Conservation (phyloP, 2,888 invertebrate species). For the Andrena praecox region DNA sequence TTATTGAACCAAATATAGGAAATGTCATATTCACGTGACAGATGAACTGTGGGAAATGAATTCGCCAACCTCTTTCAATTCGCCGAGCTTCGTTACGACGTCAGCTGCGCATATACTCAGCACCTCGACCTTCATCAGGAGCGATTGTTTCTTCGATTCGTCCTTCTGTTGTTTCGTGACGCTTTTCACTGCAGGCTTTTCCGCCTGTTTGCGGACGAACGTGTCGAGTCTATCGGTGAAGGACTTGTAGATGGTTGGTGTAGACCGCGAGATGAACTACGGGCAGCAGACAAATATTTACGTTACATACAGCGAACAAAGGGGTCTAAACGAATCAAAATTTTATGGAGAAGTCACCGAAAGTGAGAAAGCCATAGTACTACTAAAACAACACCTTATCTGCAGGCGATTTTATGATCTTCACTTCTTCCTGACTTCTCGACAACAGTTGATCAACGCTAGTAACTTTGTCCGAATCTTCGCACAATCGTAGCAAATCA, state of each 20-base stretch:
- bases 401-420: not conserved
- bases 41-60: not conserved
- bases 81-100: conserved; percentile 51
- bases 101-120: conserved; percentile 47
- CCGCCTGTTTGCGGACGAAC: conserved; percentile 46
- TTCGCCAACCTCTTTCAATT: conserved; percentile 56
- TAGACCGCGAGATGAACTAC: conserved; percentile 51
- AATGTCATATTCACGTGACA: too few species aligned
- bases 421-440: not conserved
- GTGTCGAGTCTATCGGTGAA: conserved; percentile 61
- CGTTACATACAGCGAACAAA: not conserved
- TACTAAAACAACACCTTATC: too few species aligned
- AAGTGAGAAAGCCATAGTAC: too few species aligned
- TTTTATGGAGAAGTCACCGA: too few species aligned
- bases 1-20: too few species aligned
- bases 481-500: not conserved
- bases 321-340: too few species aligned
- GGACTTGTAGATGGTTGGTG: conserved; percentile 19
- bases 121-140: conserved; percentile 44
- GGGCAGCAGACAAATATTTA: not conserved
- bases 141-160: not conserved
- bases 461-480: not conserved
- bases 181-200: not conserved
- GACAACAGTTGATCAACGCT: too few species aligned
- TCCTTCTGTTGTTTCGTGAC: not conserved